Percentiles rank a stretch among this genome's conserved stretches.
These are phyloP conservation scores for Hydractinia symbiolongicarpus DNA, from an alignment of 30 jellyfish, hydroid and myxozoan genomes.

Conservation along the genomic window DNA sequence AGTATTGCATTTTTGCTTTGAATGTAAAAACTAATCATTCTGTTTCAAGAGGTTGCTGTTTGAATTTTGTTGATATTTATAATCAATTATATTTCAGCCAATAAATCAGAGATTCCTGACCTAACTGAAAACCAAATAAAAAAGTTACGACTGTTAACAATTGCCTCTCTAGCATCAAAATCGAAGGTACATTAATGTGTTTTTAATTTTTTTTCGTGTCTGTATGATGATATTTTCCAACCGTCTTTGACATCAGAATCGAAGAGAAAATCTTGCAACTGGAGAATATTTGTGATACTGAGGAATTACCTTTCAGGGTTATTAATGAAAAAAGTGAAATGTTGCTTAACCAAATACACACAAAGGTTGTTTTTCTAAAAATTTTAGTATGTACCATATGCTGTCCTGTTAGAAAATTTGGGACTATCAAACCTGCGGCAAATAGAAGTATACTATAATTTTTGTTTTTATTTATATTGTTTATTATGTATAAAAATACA, in stretches of 20 bases:
- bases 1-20: constrained; percentile 3
- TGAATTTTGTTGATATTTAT: background rate
- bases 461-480: background rate
- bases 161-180: constrained; percentile 77
- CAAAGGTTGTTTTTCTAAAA: too few species aligned
- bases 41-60: background rate
- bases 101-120: constrained; percentile 48
- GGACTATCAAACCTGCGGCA: constrained; percentile 71
- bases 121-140: constrained; percentile 54
- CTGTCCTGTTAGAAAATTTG: constrained; percentile 46
- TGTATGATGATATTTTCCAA: too few species aligned
- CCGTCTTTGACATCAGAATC: too few species aligned
- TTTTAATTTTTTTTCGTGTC: background rate
- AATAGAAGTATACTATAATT: constrained; percentile 46
- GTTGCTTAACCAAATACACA: too few species aligned
- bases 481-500: background rate
- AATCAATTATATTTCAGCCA: background rate
- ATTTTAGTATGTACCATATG: constrained; percentile 60
- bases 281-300: too few species aligned
- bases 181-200: constrained; percentile 48
- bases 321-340: too few species aligned
- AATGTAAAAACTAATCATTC: background rate
- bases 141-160: constrained; percentile 78
- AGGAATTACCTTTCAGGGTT: too few species aligned
- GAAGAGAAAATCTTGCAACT: too few species aligned